These are phyloP conservation scores for Sarcophilus harrisii DNA, from an alignment of 2,797 vertebrate genomes.

Conservation along the genomic window DNA sequence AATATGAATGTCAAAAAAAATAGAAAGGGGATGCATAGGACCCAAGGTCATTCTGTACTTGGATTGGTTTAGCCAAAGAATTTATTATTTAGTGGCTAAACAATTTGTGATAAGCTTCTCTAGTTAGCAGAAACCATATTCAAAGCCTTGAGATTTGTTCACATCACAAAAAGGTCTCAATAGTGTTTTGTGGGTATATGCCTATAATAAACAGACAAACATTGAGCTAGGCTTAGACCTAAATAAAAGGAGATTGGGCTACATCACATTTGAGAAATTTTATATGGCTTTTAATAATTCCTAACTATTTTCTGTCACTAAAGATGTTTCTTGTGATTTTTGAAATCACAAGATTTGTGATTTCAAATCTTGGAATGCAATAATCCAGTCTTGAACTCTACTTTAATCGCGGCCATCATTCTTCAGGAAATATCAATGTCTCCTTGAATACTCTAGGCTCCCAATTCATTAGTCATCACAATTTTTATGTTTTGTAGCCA, in stretches of 20 bases:
- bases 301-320: neutral
- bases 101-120: neutral
- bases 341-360: too few relatives aligned
- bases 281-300: neutral
- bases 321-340: neutral
- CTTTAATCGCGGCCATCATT: neutral
- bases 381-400: neutral
- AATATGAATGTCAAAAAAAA: neutral
- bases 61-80: neutral
- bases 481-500: neutral
- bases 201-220: neutral
- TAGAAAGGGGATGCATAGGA: neutral
- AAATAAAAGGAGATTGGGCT: neutral
- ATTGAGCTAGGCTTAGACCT: neutral
- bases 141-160: neutral
- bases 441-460: neutral
- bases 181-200: neutral
- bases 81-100: slow-evolving; percentile 7
- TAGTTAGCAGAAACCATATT: neutral
- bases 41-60: neutral
- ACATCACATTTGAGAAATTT: neutral
- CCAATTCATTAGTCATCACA: neutral
- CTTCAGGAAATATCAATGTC: neutral
- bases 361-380: neutral
- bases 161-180: neutral